Percentiles rank a stretch among this genome's conserved stretches.
phyloP scores from a whole-genome alignment of 2,797 vertebrate species.

The Pangasius djambal region DNA sequence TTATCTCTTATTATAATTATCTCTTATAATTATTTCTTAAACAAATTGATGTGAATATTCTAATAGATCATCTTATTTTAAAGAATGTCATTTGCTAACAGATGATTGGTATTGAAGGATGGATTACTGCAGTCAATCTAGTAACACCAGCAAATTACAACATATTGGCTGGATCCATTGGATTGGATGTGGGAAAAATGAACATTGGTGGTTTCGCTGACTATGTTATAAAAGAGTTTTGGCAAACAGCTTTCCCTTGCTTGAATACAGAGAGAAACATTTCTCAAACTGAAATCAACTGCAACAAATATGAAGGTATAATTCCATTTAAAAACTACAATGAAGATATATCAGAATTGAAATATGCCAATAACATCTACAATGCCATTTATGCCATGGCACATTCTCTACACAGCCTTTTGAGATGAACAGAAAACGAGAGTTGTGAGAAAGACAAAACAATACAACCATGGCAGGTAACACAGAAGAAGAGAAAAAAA shows the following conservation, averaged over 20 bases:
- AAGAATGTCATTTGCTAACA: conserved; percentile 72
- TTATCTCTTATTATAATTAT: no score
- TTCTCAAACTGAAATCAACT: conserved; percentile 44
- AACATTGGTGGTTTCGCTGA: conserved; percentile 67
- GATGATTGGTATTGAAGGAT: conserved; percentile 75
- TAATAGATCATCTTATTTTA: conserved; percentile 67
- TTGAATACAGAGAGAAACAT: background rate
- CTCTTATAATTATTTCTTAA: conserved; percentile 72
- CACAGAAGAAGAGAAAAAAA: background rate
- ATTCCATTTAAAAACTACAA: conserved; percentile 77
- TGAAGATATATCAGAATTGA: conserved; percentile 62
- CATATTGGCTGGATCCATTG: conserved; percentile 72
- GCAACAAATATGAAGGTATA: conserved; percentile 75
- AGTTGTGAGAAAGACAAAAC: conserved; percentile 64
- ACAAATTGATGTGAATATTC: conserved; percentile 70
- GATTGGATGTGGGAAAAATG: conserved; percentile 72
- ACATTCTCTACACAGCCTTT: conserved; percentile 26
- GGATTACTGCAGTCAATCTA: conserved; percentile 74
- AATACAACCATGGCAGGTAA: conserved; percentile 71
- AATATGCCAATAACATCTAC: conserved; percentile 22
- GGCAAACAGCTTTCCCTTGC: conserved; percentile 68
- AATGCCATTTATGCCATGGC: background rate
- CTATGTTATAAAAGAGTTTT: conserved; percentile 69
- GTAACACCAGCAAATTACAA: conserved; percentile 69
- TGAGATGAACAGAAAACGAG: conserved; percentile 62